Evolutionary conservation across 2,888 invertebrate genomes (phyloP).

Genomic region (Ferdinandea cuprea): DNA sequence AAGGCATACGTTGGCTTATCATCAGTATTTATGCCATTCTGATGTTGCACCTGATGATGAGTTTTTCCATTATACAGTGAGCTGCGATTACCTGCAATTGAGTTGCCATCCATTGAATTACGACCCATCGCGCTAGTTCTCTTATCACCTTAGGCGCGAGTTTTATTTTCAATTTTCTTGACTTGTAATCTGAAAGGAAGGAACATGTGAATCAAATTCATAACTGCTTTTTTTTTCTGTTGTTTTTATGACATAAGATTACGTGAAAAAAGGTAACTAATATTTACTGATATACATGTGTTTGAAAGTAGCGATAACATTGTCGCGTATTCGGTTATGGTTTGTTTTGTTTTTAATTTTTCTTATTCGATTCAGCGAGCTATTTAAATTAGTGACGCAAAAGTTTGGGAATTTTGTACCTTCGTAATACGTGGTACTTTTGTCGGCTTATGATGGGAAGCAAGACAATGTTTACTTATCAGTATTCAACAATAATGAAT

Average conservation of each 20-base stretch:
- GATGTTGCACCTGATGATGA: constrained; percentile 32
- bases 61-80: constrained; percentile 48
- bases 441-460: constrained; percentile 3
- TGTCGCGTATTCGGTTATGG: background rate
- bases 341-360: constrained; percentile 12
- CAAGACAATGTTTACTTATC: background rate
- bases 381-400: constrained; percentile 35
- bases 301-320: constrained; percentile 11
- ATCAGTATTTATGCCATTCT: constrained; percentile 50
- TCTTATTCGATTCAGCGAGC: background rate
- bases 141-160: constrained; percentile 5
- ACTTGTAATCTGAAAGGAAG: constrained; percentile 28
- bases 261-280: background rate
- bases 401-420: constrained; percentile 6
- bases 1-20: constrained; percentile 92
- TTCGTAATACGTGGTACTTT: background rate
- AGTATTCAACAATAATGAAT: constrained; percentile 9
- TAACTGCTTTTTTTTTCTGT: background rate
- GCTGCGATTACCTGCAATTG: constrained; percentile 55
- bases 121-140: constrained; percentile 36
- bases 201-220: constrained; percentile 7
- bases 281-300: constrained; percentile 8
- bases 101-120: constrained; percentile 54
- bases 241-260: background rate
- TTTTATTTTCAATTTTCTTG: constrained; percentile 4